Base-by-base conservation (phyloP, 2,888 invertebrate genomes). In the Pollenia labialis region DNA sequence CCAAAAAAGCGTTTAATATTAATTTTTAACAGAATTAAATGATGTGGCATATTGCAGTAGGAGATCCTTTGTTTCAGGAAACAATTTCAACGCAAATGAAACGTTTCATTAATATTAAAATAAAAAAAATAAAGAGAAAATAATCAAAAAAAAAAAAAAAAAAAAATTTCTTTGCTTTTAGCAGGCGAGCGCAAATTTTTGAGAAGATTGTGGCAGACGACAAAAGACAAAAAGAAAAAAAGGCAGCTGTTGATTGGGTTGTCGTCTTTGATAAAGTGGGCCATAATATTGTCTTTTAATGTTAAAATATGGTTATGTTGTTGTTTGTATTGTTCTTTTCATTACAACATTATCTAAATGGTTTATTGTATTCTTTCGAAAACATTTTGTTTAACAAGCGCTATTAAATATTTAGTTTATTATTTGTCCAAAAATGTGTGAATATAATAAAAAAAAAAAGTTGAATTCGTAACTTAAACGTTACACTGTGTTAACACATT, bases 181-280 rank as follows among this genome's bases (percentile, higher is more conserved):
- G 9, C 40, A 16, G 32, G 23, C 11, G 1, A 71, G 60, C 18
- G 14, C 46, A 23, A 58, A 32, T 74, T 1, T 52, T 50, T 76
- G 52, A 18, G 32, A 18, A 50, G 11, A 32, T 18, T 46, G 68
- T 52, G 80, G 69, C 52, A 76, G 44, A 62, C 42, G 32, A 14
- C 56, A 62, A 44, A 54, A 14, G 18, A 10, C 44, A 58, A 58
- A 58, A 69, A 56, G 74, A n/a, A 23, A 14, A 69, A 56, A 79
- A 69, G 44, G 76, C 87, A 87, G 87, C 87, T 87, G 84, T 87
- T 84, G 66, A 75, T 85, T 85, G 64, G 76, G 58, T 69, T 82
- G 75, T 62, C 62, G 54, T 72, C 48, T 74, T 56, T 62, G 68
- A 85, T 82, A 81, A 85, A 79, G 79, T 85, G 81, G 82, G 79